phyloP scores from a whole-genome alignment of 2,888 invertebrate genomes.

The Pomacea canaliculata region DNA sequence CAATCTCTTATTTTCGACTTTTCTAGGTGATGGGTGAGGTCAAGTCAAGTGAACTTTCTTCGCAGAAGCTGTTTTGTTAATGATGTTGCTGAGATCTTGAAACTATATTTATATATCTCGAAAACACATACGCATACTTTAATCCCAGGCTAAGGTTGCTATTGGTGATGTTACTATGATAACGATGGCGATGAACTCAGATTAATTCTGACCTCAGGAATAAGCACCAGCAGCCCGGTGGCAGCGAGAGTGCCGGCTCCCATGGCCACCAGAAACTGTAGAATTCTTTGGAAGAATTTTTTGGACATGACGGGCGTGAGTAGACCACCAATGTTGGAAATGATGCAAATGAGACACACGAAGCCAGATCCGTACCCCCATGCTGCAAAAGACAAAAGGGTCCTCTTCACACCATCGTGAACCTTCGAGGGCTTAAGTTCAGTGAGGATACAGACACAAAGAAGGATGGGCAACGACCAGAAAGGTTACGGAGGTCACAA shows the following conservation, averaged over 20 bases:
- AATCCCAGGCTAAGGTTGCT: no score
- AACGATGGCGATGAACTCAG: no score
- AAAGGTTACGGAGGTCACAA: neutral
- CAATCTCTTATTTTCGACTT: no score
- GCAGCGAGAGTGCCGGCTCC: conserved; percentile 76
- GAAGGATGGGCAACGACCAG: neutral
- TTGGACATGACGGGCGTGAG: conserved; percentile 75
- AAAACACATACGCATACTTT: no score
- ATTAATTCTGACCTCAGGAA: conserved; percentile 73
- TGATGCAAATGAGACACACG: conserved; percentile 75
- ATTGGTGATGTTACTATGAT: no score
- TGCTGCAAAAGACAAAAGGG: conserved; percentile 67
- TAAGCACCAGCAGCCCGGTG: conserved; percentile 75
- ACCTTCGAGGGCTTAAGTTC: neutral
- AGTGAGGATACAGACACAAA: neutral
- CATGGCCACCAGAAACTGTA: conserved; percentile 74
- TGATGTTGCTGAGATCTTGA: no score
- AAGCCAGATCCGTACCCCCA: conserved; percentile 76
- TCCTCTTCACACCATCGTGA: neutral
- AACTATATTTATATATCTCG: no score
- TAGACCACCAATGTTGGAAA: conserved; percentile 74
- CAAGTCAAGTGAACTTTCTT: no score
- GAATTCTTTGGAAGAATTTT: conserved; percentile 73
- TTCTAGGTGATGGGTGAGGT: no score
- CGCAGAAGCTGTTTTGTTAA: no score